Percentiles rank a stretch among this genome's conserved stretches.
Conservation (phyloP, 2,888 invertebrate genomes). For the Teleogryllus oceanicus region DNA sequence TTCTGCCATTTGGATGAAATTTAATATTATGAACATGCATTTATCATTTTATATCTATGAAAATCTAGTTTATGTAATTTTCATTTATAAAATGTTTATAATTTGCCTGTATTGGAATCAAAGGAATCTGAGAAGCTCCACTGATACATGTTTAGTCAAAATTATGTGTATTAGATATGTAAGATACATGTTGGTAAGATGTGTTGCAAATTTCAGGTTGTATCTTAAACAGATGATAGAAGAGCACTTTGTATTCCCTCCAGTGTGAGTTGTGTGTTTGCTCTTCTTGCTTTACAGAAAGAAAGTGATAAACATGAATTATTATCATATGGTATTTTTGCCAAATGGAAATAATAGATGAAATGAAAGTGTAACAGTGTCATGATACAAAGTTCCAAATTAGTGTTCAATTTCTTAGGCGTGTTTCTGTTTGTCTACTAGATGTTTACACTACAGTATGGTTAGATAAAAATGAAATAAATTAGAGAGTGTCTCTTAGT, state of each 20-base stretch:
- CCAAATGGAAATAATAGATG: neutral
- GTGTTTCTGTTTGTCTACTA: neutral
- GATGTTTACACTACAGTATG: slow-evolving; percentile 25
- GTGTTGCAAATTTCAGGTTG: too few species aligned
- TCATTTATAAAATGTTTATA: too few species aligned
- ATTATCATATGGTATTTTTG: neutral
- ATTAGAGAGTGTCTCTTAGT: slow-evolving; percentile 25
- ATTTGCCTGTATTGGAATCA: too few species aligned
- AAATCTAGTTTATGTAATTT: too few species aligned
- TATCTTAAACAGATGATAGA: neutral
- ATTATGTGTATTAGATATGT: too few species aligned
- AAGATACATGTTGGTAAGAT: too few species aligned
- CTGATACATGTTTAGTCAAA: too few species aligned
- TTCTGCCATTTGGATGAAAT: too few species aligned
- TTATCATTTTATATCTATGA: too few species aligned
- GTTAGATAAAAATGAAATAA: slow-evolving; percentile 29
- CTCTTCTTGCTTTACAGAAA: neutral
- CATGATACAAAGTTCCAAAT: neutral
- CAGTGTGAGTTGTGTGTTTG: slow-evolving; percentile 18
- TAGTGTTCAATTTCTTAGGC: neutral
- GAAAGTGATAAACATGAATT: too few species aligned
- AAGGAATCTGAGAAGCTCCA: too few species aligned
- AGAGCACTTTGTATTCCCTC: slow-evolving; percentile 12
- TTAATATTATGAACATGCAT: too few species aligned
- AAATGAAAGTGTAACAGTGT: neutral